Evolutionary conservation across 1,140 invertebrate genomes (phyloP).

Genomic region (Magallana ariakensis): DNA sequence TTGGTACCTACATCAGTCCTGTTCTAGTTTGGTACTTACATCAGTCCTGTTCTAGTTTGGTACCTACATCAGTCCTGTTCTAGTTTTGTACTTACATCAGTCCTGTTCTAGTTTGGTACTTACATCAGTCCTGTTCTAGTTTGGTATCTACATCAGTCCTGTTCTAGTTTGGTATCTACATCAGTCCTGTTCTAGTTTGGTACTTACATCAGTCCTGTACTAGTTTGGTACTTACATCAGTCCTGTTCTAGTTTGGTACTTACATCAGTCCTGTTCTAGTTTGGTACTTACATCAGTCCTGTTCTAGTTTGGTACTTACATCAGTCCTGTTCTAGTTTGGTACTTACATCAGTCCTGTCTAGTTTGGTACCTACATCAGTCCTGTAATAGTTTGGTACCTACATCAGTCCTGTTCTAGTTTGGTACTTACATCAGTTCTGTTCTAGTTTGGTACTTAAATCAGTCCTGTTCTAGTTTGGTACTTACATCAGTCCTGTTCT

Average conservation of each 20-base stretch:
- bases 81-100: neutral
- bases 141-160: conserved; percentile 82
- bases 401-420: neutral
- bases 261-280: neutral
- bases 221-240: conserved; percentile 80
- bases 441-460: conserved; percentile 82
- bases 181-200: neutral
- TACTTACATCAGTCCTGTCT: conserved; percentile 83
- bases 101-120: conserved; percentile 41
- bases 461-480: neutral
- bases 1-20: conserved; percentile 82
- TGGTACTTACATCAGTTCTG: conserved; percentile 82
- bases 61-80: neutral
- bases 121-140: conserved; percentile 84
- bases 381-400: neutral
- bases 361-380: conserved; percentile 80
- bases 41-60: conserved; percentile 85
- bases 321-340: too few species aligned
- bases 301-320: conserved; percentile 65
- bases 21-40: too few species aligned
- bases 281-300: neutral
- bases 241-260: conserved; percentile 83
- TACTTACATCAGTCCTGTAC: neutral
- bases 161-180: conserved; percentile 82
- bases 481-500: neutral